Percentiles rank a stretch among this genome's conserved stretches.
Conservation (phyloP, 2,888 invertebrate genomes). For the Drosophila pseudotakahashii region DNA sequence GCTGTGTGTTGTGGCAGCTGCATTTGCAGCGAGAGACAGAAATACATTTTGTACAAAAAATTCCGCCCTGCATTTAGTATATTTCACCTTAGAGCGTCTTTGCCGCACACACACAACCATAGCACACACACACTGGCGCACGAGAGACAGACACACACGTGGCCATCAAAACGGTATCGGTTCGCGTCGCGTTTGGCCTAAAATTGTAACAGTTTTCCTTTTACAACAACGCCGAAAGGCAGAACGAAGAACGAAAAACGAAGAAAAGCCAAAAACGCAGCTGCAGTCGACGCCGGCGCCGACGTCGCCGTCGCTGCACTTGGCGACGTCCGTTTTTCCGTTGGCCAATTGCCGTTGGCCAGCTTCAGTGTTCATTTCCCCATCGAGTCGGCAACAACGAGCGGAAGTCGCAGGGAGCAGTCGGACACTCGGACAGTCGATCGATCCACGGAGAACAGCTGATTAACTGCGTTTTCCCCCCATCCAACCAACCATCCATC, state of each 20-base stretch:
- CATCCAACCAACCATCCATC: background rate
- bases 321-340: constrained; percentile 24
- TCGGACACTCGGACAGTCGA: background rate
- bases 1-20: constrained; percentile 53
- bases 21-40: constrained; percentile 63
- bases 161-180: constrained; percentile 68
- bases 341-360: constrained; percentile 22
- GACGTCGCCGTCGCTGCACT: constrained; percentile 14
- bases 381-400: constrained; percentile 83
- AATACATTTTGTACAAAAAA: constrained; percentile 57
- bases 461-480: constrained; percentile 2
- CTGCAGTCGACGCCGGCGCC: constrained; percentile 35
- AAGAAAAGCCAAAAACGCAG: constrained; percentile 42
- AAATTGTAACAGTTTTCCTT: constrained; percentile 77
- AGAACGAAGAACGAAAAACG: constrained; percentile 26
- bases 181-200: constrained; percentile 66
- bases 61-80: constrained; percentile 67
- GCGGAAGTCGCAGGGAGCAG: constrained; percentile 20
- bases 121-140: constrained; percentile 18
- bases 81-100: constrained; percentile 81
- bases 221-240: constrained; percentile 29
- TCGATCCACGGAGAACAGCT: constrained; percentile 8
- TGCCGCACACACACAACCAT: constrained; percentile 32
- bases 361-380: constrained; percentile 84
- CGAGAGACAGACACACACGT: constrained; percentile 31